Evolutionary conservation across 2,113 vertebrate genomes (phyloP).

Genomic region (Nymphicus hollandicus): DNA sequence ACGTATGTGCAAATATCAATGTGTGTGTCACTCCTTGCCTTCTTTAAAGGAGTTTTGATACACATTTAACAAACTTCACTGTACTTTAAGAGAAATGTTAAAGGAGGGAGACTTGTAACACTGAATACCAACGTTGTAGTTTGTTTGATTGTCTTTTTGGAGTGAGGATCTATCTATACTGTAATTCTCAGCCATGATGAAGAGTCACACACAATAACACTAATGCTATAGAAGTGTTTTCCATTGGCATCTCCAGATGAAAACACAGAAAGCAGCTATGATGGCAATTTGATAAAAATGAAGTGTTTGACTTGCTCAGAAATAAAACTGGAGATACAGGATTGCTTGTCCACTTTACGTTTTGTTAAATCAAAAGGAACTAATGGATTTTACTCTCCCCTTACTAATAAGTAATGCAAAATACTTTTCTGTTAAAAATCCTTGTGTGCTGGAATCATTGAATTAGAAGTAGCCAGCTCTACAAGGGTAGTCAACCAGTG

Average conservation of each 20-base stretch:
- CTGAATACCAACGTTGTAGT: neutral
- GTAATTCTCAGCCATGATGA: neutral
- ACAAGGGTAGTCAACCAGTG: neutral
- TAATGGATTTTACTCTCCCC: neutral
- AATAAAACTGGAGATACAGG: neutral
- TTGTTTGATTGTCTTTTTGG: neutral
- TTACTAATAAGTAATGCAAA: neutral
- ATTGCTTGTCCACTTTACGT: neutral
- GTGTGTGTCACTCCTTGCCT: neutral
- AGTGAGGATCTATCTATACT: neutral
- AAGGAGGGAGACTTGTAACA: neutral
- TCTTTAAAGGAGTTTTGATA: neutral
- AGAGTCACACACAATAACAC: neutral
- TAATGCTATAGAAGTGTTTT: neutral
- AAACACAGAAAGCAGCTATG: neutral
- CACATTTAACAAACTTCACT: neutral
- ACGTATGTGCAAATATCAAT: accelerated
- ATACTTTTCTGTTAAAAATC: neutral
- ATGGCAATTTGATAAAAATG: neutral
- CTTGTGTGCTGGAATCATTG: neutral
- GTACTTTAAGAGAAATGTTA: neutral
- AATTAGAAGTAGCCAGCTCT: neutral
- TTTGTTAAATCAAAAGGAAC: neutral
- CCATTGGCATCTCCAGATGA: neutral
- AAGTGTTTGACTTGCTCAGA: neutral